Evolutionary conservation across 2,797 vertebrate species (phyloP), one percentile per base, ranked within the genome.

Genomic region (Saxicola maurus): DNA sequence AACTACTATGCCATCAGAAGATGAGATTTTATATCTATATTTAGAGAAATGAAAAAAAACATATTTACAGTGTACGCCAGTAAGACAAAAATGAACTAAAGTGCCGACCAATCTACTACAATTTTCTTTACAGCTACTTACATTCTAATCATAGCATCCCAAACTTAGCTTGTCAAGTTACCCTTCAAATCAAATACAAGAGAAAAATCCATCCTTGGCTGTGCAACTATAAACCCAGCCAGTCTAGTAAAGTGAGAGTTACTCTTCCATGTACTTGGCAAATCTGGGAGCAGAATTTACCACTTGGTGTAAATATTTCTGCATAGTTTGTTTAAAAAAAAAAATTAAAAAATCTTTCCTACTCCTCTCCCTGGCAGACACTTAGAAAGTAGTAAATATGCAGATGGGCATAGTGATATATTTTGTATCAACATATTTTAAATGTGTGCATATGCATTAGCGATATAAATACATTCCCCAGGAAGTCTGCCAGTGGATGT

Each of bases 391-490:
- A 90, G 94, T 91, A 94, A 94, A 93, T 94, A 96, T 92, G 93
- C 92, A 96, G 90, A 94, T 96, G 93, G 94, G 91, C 82, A 84
- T 23, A 91, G 82, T 86, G 87, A 89, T 95, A 86, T 94, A 93
- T 95, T 94, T 93, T 94, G 82, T 91, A 92, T 94, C 94, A 95
- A 94, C 91, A 92, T 81, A 75, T 91, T 92, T 95, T 87, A 92
- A 93, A 94, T 87, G 93, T 91, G 82, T 94, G 91, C 93, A 94
- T 94, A 93, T 94, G 92, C 87, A 96, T 94, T 95, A 95, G 89
- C 74, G 92, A 93, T 94, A 94, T 87, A 94, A 94, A 93, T 93
- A 91, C 74, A 93, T 91, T 91, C 57, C 77, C 69, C 64, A 94
- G 87, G 91, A 94, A 94, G 78, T 11, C 89, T 95, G 94, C 89